Evolutionary conservation across 2,888 invertebrate genomes (phyloP), one percentile per base, ranked within the genome.

Genomic region (Yponomeuta evonymella): DNA sequence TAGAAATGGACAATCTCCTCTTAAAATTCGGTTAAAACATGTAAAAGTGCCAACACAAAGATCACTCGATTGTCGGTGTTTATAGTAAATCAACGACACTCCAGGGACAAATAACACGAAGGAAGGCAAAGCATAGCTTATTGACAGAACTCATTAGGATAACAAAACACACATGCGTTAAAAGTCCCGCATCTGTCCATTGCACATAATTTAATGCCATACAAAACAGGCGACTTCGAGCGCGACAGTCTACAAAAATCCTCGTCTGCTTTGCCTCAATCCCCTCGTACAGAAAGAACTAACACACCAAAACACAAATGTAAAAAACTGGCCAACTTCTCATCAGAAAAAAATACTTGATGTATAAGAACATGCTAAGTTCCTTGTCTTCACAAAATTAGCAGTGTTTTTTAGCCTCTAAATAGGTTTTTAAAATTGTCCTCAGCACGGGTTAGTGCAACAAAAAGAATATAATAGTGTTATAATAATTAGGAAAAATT

Each of bases 161-260:
- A 90, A 90, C 90, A 89, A 88, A 90, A 90, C 82, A 85, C 90
- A 91, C 86, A 89, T 89, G 90, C 83, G 82, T 82, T 78, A 77
- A 81, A 80, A 77, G 75, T 80, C 81, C 78, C 83, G 83, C 90
- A 90, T 89, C 87, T 90, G 90, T 82, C 82, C 77, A 78, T 83
- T 76, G 79, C 81, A 62, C 68, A 69, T 71, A 79, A 85, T 83
- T 86, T 83, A 68, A 48, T 67, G 30, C 62, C 12, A 69, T 78
- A 86, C 84, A 83, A 29, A 65, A 65, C 65, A 65, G 65, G 12
- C 29, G 33, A 12, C 29, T 29, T 65, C 29, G 9, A 62, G 12
- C 15, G 33, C 30, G 43, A 70, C 79, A 82, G 81, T 77, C 78
- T 81, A 82, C 76, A 82, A 82, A 86, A 81, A 79, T 78, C 75